Percentiles rank a stretch among this genome's conserved stretches.
phyloP scores from a whole-genome alignment of 1,140 invertebrate species.

The Zaprionus kolodkinae region DNA sequence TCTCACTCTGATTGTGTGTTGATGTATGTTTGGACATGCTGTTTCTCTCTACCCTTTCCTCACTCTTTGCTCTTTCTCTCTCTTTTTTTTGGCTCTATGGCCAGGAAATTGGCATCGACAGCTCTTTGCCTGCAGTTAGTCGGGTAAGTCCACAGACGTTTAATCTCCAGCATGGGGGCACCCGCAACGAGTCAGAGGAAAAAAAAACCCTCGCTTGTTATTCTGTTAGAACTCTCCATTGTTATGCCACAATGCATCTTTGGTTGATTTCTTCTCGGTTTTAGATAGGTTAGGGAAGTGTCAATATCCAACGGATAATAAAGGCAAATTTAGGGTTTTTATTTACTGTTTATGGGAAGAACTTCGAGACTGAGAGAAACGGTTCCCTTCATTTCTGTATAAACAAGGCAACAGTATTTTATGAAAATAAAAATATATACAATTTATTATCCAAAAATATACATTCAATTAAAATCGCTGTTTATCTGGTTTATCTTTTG shows the following conservation, averaged over 20 bases:
- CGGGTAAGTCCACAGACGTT: conserved; percentile 15
- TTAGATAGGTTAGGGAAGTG: not conserved
- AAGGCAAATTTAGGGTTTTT: not conserved
- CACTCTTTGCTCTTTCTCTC: not conserved
- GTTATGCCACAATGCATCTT: conserved; percentile 4
- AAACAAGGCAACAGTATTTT: too few relatives aligned
- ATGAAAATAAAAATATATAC: too few relatives aligned
- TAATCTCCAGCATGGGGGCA: conserved; percentile 8
- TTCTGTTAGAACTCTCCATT: not conserved
- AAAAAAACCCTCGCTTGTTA: conserved; percentile 4
- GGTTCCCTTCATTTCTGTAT: too few relatives aligned
- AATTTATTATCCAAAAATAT: too few relatives aligned
- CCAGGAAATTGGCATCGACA: conserved; percentile 44
- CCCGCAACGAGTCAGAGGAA: not conserved
- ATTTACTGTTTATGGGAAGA: not conserved
- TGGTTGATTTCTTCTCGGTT: conserved; percentile 3
- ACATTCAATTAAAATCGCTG: too few relatives aligned
- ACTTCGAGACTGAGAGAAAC: too few relatives aligned
- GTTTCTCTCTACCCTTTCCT: not conserved
- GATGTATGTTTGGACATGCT: conserved; percentile 37
- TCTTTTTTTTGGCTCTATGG: conserved; percentile 11
- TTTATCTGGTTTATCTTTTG: not conserved
- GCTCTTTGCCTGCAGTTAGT: conserved; percentile 12
- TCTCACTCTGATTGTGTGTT: conserved; percentile 39
- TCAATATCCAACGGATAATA: not conserved